Evolutionary conservation across 2,113 vertebrate species (phyloP).

Genomic region (Vombatus ursinus): DNA sequence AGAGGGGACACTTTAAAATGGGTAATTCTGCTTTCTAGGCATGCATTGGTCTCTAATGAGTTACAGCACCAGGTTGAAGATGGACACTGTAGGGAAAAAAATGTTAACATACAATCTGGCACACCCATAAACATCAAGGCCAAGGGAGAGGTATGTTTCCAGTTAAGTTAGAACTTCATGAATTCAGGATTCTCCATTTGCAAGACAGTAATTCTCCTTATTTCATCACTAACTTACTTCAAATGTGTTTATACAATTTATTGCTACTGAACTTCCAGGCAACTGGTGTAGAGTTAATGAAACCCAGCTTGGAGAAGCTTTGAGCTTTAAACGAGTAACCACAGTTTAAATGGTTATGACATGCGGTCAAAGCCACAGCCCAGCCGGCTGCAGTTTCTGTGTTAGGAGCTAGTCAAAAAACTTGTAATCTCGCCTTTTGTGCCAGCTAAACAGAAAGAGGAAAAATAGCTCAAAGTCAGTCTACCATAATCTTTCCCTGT

Average conservation of each 20-base stretch:
- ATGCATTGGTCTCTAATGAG: constrained; percentile 72
- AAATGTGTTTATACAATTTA: constrained; percentile 77
- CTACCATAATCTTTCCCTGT: constrained; percentile 44
- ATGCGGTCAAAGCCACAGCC: constrained; percentile 77
- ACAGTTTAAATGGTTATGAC: constrained; percentile 81
- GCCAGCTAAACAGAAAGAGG: constrained; percentile 59
- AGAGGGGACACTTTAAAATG: constrained; percentile 63
- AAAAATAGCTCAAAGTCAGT: constrained; percentile 34
- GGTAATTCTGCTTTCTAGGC: constrained; percentile 61
- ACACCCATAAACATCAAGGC: constrained; percentile 72
- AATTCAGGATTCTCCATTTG: constrained; percentile 71
- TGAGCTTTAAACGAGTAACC: constrained; percentile 78
- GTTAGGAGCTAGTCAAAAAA: constrained; percentile 64
- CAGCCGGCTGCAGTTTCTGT: constrained; percentile 62
- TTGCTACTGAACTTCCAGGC: constrained; percentile 79
- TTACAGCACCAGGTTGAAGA: constrained; percentile 68
- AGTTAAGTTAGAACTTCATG: constrained; percentile 72
- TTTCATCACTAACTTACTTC: constrained; percentile 80
- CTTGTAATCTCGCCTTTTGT: constrained; percentile 71
- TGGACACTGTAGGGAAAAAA: constrained; percentile 58
- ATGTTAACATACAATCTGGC: constrained; percentile 67
- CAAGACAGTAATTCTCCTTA: constrained; percentile 72
- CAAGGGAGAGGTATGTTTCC: constrained; percentile 68
- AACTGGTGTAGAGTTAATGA: constrained; percentile 80
- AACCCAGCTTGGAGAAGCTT: constrained; percentile 79